Base-by-base conservation (phyloP, 37 sponge, comb jelly and placozoan genomes). In the Spongia lamella region DNA sequence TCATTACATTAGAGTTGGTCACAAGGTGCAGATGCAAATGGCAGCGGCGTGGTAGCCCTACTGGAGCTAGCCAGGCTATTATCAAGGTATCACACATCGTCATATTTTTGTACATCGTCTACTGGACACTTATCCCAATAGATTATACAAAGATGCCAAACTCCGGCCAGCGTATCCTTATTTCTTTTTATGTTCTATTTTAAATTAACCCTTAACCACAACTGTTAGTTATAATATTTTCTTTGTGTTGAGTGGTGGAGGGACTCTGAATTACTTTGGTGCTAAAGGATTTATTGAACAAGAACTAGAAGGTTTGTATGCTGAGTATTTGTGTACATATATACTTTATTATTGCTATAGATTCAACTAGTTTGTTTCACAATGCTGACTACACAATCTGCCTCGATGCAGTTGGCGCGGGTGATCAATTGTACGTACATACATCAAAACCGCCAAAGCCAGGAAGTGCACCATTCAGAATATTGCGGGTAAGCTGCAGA, bases 381-480 rank as follows among this genome's bases (percentile, higher is more conserved):
- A 57, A 72, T 56, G 93, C 79, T 5, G 88, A 96, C 61, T 96
- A 85, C 79, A 83, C 88, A 5, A 63, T 96, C 16, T 96, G 97
- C 59, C 83, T 96, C 61, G 94, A 96, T 63, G 32, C 83, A 29
- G 50, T 96, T 33, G 88, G 87, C 0, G 25, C 56, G 14, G 67
- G 50, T 16, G 56, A 60, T 0, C 55, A 65, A 6, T 73, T 96
- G 33, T 77, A 75, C 51, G 26, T 96, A 20, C 97, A 96, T 72
- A 83, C 93, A 30, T 93, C 97, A 36, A 93, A 85, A 32, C 91
- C 87, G 1, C 97, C 94, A 56, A 90, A 90, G 39, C 89, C 89
- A 34, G 90, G 86, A n/a, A 43, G 47, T 43, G 47, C 47, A 43
- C 47, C 47, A 43, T 43, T 43, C 9, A 43, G 47, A 43, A 43